Evolutionary conservation across 1,140 invertebrate genomes (phyloP), one percentile per base, ranked within the genome.

Genomic region (Agrypnia vestita): DNA sequence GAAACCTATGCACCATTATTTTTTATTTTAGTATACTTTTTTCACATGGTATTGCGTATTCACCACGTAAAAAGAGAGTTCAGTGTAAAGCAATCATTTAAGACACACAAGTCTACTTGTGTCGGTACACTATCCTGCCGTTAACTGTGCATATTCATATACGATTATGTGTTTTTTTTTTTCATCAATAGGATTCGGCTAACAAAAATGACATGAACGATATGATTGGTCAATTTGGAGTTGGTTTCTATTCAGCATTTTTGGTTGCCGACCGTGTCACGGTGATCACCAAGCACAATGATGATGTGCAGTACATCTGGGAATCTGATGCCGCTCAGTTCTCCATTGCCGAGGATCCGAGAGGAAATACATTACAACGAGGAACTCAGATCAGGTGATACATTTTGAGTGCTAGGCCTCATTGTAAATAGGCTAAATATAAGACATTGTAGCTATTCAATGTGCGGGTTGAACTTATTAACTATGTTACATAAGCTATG

Each of bases 161-260:
- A 51, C 0, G 1, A 17, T 72, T n/a, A 51, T 51, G 19, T 12
- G 21, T 59, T 55, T 62, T 64, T 71, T 44, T 67, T 3, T 35
- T 35, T 35, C 49, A 13, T 51, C 1, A 12, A 35, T 69, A 82
- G 81, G 82, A 83, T 76, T 79, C 82, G 1, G n/a, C 61, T 7
- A n/a, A 87, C 21, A 89, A 93, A 82, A 56, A 69, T 71, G 94
- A 96, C 83, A 90, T 95, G 84, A 95, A 93, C 83, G 95, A 96
- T 86, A 95, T 98, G 93, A 97, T 96, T 86, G 96, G 95, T 61
- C 97, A 99, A 89, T 99, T 99, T 90, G 98, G 98, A 88, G 98
- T 99, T 84, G 98, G 98, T 61, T 99, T 99, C 89, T 99, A 99
- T 86, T 99, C 98, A 0, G 93, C 98, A 4, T 99, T 99, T 90